Evolutionary conservation across 1,140 invertebrate species (phyloP).

Genomic region (Andricus grossulariae): DNA sequence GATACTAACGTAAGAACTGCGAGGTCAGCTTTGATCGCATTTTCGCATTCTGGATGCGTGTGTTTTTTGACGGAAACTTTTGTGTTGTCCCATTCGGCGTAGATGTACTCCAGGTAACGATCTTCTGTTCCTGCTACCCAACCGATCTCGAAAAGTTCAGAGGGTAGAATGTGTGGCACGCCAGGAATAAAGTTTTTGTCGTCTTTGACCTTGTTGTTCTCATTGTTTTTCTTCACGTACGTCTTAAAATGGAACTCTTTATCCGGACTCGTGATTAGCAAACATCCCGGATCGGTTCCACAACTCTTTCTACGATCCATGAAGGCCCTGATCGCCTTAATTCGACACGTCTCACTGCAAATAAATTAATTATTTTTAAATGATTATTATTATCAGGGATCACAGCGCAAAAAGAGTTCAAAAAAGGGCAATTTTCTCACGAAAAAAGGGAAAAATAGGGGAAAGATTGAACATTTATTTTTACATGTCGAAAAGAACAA

Average conservation of each 20-base stretch:
- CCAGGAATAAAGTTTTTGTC: constrained; percentile 43
- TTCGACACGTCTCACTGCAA: constrained; percentile 62
- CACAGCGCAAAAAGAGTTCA: too few relatives aligned
- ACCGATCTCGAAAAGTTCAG: constrained; percentile 64
- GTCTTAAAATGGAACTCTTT: constrained; percentile 46
- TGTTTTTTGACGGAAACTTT: constrained; percentile 59
- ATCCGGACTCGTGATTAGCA: constrained; percentile 48
- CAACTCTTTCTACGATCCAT: constrained; percentile 54
- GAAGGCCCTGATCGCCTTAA: constrained; percentile 61
- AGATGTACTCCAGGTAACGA: constrained; percentile 59
- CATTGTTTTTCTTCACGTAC: constrained; percentile 47
- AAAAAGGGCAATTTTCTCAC: too few relatives aligned
- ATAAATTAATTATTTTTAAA: constrained; percentile 15
- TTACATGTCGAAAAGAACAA: too few relatives aligned
- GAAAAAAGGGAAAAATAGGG: too few relatives aligned
- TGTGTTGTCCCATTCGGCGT: constrained; percentile 66
- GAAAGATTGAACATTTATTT: too few relatives aligned
- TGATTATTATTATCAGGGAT: too few relatives aligned
- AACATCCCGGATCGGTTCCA: constrained; percentile 40
- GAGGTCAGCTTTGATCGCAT: constrained; percentile 59
- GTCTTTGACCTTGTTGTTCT: constrained; percentile 39
- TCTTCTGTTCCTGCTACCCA: constrained; percentile 65
- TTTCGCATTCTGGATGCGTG: constrained; percentile 53
- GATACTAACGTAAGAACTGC: constrained; percentile 59
- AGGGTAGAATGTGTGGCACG: constrained; percentile 52